Evolutionary conservation across 2,888 invertebrate species (phyloP).

Genomic region (Drosophila neutralis): DNA sequence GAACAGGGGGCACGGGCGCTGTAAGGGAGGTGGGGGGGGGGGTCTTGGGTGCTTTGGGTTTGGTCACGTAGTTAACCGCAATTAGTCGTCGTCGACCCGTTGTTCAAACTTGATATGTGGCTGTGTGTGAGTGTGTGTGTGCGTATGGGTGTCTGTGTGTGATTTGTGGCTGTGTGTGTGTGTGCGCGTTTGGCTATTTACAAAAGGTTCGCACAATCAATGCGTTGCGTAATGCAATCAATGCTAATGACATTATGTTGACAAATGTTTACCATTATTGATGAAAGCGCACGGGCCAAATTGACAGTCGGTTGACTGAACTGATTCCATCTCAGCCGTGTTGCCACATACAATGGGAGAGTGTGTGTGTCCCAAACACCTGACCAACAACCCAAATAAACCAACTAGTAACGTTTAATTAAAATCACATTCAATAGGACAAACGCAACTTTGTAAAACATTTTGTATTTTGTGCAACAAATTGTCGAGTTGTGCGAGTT

Average conservation of each 20-base stretch:
- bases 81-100: conserved; percentile 74
- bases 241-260: conserved; percentile 81
- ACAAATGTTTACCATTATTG: conserved; percentile 80
- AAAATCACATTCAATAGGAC: conserved; percentile 8
- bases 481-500: neutral
- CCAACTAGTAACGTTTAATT: conserved; percentile 3
- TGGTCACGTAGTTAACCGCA: conserved; percentile 75
- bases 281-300: conserved; percentile 59
- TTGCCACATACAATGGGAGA: neutral
- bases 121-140: conserved; percentile 22
- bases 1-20: neutral
- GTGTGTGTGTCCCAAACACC: conserved; percentile 12
- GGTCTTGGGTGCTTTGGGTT: conserved; percentile 27
- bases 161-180: conserved; percentile 19
- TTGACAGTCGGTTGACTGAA: conserved; percentile 38
- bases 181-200: conserved; percentile 61
- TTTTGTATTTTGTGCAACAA: neutral
- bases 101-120: conserved; percentile 63
- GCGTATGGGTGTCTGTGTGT: conserved; percentile 5
- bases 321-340: conserved; percentile 30
- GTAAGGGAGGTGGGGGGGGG: neutral
- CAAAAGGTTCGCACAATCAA: conserved; percentile 76
- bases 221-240: conserved; percentile 74
- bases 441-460: conserved; percentile 1
- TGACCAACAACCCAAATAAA: neutral